Conservation (phyloP, 1,140 invertebrate genomes). For the Neodiprion lecontei region DNA sequence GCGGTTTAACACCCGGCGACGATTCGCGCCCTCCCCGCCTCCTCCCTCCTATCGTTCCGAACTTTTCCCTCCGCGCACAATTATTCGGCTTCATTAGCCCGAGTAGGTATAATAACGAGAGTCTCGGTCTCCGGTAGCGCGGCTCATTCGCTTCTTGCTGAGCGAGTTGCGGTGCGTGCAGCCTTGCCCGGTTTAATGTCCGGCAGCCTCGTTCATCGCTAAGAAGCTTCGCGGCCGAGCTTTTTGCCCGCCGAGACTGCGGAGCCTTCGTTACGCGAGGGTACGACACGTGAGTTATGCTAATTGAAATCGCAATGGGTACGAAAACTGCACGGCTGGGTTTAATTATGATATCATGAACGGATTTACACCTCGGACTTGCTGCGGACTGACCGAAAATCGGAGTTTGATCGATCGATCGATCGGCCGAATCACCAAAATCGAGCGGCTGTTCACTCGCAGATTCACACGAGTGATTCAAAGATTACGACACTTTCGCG, state of each 20-base stretch:
- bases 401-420: no score
- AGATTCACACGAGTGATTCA: no score
- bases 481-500: no score
- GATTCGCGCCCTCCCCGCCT: neutral
- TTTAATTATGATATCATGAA: constrained; percentile 49
- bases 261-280: constrained; percentile 38
- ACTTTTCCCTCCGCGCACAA: neutral
- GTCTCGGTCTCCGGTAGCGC: no score
- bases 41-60: neutral
- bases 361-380: neutral
- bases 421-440: no score
- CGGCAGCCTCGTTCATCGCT: constrained; percentile 29
- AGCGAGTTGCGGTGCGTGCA: neutral
- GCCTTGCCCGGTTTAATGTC: constrained; percentile 32
- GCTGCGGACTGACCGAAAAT: no score
- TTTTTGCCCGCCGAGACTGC: constrained; percentile 31
- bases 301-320: constrained; percentile 44
- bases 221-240: constrained; percentile 29
- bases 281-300: constrained; percentile 48
- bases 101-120: no score
- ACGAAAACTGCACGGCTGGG: constrained; percentile 43
- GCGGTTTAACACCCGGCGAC: neutral
- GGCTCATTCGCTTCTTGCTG: no score
- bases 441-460: no score
- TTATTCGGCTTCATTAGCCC: no score